A percentile compares a stretch with the other conserved stretches of the same genome.
These are phyloP conservation scores for Monoplex corrugatus DNA, from an alignment of 2,888 invertebrate species.

Conservation along the genomic window DNA sequence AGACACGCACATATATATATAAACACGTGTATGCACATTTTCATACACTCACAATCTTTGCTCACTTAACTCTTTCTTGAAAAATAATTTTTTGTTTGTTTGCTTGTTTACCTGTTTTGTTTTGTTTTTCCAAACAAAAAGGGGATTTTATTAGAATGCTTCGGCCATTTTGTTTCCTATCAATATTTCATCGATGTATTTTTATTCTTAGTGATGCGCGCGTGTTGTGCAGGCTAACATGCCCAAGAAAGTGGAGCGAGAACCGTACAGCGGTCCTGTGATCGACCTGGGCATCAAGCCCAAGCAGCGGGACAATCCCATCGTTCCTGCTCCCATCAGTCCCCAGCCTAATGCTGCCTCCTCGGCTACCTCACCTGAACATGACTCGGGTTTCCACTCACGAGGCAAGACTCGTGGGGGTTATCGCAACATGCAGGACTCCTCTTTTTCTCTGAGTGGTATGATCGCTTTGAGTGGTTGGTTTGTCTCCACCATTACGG, in stretches of 20 bases:
- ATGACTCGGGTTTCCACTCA: slow-evolving; percentile 64
- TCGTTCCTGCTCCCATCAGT: slow-evolving; percentile 60
- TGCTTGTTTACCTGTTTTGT: no score
- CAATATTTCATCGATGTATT: no score
- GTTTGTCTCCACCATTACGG: neutral
- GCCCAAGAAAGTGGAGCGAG: slow-evolving; percentile 80
- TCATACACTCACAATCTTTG: no score
- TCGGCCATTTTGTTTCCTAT: no score
- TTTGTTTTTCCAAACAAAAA: no score
- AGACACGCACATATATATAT: no score
- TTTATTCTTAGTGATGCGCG: no score
- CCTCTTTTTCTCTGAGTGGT: slow-evolving; percentile 96
- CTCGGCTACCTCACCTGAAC: neutral
- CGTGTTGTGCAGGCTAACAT: slow-evolving; percentile 63
- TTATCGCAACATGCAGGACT: slow-evolving; percentile 87
- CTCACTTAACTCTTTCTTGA: no score
- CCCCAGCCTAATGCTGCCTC: neutral
- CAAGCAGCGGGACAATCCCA: slow-evolving; percentile 60
- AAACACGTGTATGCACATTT: no score
- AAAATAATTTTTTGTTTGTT: no score
- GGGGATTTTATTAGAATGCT: no score
- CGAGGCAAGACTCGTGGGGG: slow-evolving; percentile 81
- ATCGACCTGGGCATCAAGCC: slow-evolving; percentile 61
- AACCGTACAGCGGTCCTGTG: slow-evolving; percentile 80
- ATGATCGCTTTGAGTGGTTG: slow-evolving; percentile 75